phyloP scores from a whole-genome alignment of 2,888 invertebrate genomes.

The Polyommatus iphigenia region DNA sequence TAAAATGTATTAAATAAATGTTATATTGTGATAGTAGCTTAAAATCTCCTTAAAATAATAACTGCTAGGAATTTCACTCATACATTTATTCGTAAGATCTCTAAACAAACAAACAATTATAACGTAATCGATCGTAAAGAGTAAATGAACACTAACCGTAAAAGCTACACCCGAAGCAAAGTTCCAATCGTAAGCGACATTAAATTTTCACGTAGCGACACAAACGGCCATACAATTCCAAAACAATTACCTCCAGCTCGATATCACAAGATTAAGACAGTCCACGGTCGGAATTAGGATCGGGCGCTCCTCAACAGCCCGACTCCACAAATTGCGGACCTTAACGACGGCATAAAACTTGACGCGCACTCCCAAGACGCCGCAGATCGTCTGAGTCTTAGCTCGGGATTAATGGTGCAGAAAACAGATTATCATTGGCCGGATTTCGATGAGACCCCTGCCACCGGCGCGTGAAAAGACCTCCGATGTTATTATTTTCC shows the following conservation, averaged over 20 bases:
- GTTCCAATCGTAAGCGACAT: conserved; percentile 3
- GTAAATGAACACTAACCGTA: not conserved
- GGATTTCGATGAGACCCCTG: conserved; percentile 77
- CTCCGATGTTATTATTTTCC: conserved; percentile 79
- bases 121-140: not conserved
- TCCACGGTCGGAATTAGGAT: conserved; percentile 77
- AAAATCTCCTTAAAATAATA: not conserved
- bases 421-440: conserved; percentile 82
- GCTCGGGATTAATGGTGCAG: conserved; percentile 81
- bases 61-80: too few species aligned
- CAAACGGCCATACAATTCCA: conserved; percentile 60
- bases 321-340: conserved; percentile 80
- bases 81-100: not conserved
- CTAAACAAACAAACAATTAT: not conserved
- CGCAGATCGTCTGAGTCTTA: conserved; percentile 79
- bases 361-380: conserved; percentile 73
- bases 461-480: conserved; percentile 77
- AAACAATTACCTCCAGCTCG: conserved; percentile 79
- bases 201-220: conserved; percentile 26
- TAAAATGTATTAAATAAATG: not conserved
- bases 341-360: conserved; percentile 80
- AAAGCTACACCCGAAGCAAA: not conserved
- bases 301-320: conserved; percentile 72
- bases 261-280: conserved; percentile 79
- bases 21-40: not conserved